Conservation (phyloP, 2,888 invertebrate genomes). For the Drosophila rubida region DNA sequence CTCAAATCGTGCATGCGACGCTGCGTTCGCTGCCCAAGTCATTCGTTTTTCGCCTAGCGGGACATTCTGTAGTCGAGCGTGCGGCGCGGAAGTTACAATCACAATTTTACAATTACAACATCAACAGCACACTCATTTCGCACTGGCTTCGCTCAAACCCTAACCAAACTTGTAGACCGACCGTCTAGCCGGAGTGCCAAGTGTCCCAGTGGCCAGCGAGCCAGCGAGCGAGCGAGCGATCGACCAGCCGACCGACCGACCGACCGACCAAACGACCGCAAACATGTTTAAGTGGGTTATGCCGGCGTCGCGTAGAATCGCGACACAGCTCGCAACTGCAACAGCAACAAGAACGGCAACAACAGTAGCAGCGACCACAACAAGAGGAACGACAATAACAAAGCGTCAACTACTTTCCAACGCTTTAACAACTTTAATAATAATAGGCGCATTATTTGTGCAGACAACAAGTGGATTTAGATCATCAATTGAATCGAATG, state of each 20-base stretch:
- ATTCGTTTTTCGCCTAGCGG: constrained; percentile 60
- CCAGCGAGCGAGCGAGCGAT: constrained; percentile 16
- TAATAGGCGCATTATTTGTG: constrained; percentile 77
- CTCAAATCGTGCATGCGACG: constrained; percentile 49
- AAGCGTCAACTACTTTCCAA: constrained; percentile 72
- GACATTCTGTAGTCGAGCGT: constrained; percentile 42
- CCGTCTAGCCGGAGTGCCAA: constrained; percentile 48
- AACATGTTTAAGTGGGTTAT: constrained; percentile 81
- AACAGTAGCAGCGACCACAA: constrained; percentile 18
- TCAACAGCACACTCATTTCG: constrained; percentile 45
- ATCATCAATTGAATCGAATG: constrained; percentile 73
- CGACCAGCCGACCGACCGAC: constrained; percentile 10
- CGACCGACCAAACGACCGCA: constrained; percentile 34
- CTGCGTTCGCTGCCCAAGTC: constrained; percentile 74
- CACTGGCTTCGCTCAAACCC: constrained; percentile 43
- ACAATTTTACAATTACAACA: constrained; percentile 46
- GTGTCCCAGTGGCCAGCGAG: constrained; percentile 44
- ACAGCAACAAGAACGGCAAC: constrained; percentile 30
- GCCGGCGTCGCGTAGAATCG: constrained; percentile 62
- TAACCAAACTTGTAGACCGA: constrained; percentile 50
- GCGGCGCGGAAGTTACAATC: constrained; percentile 38
- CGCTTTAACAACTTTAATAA: constrained; percentile 76
- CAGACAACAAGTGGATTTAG: constrained; percentile 82
- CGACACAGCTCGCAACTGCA: constrained; percentile 37
- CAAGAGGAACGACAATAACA: constrained; percentile 21